Evolutionary conservation across 2,113 vertebrate genomes (phyloP).

Genomic region (Motacilla tschutschensis): DNA sequence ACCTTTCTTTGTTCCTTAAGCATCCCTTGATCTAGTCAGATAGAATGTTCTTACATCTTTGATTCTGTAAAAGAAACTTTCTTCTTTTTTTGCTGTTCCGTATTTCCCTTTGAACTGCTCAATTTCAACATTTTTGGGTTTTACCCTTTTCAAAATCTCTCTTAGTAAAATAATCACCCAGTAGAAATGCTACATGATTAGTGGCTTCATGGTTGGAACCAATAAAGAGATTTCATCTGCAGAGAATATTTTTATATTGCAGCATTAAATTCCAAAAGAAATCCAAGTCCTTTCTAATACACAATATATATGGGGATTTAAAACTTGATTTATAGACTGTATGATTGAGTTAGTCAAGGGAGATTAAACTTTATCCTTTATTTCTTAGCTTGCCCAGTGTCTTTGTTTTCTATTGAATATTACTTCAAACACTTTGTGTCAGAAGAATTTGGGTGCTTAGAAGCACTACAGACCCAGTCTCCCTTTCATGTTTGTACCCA

Average conservation of each 20-base stretch:
- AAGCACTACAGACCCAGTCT: background rate
- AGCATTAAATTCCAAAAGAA: constrained; percentile 46
- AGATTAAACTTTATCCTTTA: constrained; percentile 49
- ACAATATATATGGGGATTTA: background rate
- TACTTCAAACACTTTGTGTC: constrained; percentile 2
- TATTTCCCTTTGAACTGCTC: constrained; percentile 24
- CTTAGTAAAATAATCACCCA: constrained; percentile 32
- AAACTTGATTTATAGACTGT: constrained; percentile 38
- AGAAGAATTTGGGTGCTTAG: background rate
- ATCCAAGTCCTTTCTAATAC: constrained; percentile 18
- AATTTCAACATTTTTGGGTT: constrained; percentile 31
- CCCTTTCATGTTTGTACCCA: background rate
- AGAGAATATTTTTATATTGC: constrained; percentile 49
- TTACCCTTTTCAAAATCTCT: constrained; percentile 28
- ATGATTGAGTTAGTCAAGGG: constrained; percentile 49
- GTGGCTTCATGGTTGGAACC: constrained; percentile 37
- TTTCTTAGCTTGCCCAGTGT: constrained; percentile 13
- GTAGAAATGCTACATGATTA: constrained; percentile 46
- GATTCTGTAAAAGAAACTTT: background rate
- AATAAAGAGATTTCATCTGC: constrained; percentile 45
- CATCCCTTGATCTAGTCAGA: constrained; percentile 19
- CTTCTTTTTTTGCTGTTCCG: background rate
- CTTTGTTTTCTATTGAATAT: constrained; percentile 22
- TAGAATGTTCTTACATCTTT: constrained; percentile 7
- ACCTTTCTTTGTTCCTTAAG: constrained; percentile 48